Evolutionary conservation across 2,797 vertebrate genomes (phyloP), one percentile per base, ranked within the genome.

Genomic region (Poeciliopsis infans): DNA sequence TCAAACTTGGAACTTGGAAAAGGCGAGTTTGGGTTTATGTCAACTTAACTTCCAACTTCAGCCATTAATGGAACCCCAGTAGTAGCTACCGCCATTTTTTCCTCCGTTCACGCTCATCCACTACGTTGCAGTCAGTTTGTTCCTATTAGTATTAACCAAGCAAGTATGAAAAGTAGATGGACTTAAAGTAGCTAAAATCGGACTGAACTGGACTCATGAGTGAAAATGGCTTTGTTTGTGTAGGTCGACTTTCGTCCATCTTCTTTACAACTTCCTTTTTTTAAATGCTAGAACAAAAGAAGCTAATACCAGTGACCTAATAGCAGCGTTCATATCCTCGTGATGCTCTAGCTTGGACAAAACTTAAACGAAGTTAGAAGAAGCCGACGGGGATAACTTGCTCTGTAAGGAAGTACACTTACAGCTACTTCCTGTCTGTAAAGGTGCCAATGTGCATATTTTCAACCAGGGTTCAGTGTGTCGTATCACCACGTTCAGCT

Each of bases 401-500:
- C 39, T 31, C 15, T 16, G 31, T 31, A 31, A 31, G 31, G 31
- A 31, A 31, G 31, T 31, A 72, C 59, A 43, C 5, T 11, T 59
- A 15, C 70, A 31, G 39, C 46, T 80, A 57, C 72, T 85, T 78
- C 23, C 75, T 16, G 16, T 12, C 12, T 39, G 57, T 46, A 78
- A 78, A 83, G 53, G 79, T 81, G 86, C 78, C 47, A 43, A 57
- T 77, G 51, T 71, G 28, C 70, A 25, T 74, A 72, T 25, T 83
- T 78, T 81, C 75, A 25, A 74, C 69, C 64, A 61, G 46, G 73
- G 69, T 76, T 83, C 77, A 73, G 81, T 36, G 51, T 69, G 68
- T 77, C 77, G 85, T 81, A 76, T 85, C 81, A 77, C 61, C 79
- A 79, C 77, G 80, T 90, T 81, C 74, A 74, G 77, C 80, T 89